Conservation (phyloP, 1,140 invertebrate species). For the Leptinotarsa undecemlineata region DNA sequence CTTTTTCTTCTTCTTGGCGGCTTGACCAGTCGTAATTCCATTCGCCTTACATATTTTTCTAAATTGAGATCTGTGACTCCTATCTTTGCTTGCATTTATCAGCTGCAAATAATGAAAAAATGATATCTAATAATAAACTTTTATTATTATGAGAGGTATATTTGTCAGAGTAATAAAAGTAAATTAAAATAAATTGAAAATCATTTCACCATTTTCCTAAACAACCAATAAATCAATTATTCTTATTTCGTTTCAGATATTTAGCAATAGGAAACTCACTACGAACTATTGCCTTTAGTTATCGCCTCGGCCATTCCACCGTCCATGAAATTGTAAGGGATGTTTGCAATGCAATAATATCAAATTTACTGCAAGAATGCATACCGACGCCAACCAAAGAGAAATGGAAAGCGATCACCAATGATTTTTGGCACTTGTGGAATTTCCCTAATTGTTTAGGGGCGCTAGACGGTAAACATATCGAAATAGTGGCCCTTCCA, state of each 20-base stretch:
- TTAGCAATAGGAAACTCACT: slow-evolving; percentile 32
- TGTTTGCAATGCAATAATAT: slow-evolving; percentile 29
- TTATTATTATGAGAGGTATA: background rate
- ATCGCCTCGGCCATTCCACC: slow-evolving; percentile 26
- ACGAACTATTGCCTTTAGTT: slow-evolving; percentile 27
- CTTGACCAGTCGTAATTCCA: slow-evolving; percentile 26
- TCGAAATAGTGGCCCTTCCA: slow-evolving; percentile 35
- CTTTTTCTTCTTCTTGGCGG: slow-evolving; percentile 27
- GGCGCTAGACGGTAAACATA: slow-evolving; percentile 20
- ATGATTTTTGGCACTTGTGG: slow-evolving; percentile 9
- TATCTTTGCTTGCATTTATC: slow-evolving; percentile 29
- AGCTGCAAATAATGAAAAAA: slow-evolving; percentile 17
- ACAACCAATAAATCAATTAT: background rate
- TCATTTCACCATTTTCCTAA: no score
- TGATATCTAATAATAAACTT: background rate
- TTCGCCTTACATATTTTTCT: slow-evolving; percentile 26
- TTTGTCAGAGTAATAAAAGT: no score
- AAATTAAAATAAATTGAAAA: no score
- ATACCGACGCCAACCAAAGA: slow-evolving; percentile 25
- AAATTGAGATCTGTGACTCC: slow-evolving; percentile 25
- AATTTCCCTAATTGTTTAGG: slow-evolving; percentile 22
- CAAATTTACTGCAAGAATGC: slow-evolving; percentile 20
- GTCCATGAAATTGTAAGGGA: slow-evolving; percentile 22
- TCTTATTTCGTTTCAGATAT: slow-evolving; percentile 6
- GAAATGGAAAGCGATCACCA: slow-evolving; percentile 23